Conservation (phyloP, 2,113 vertebrate genomes). For the Salvator merianae region DNA sequence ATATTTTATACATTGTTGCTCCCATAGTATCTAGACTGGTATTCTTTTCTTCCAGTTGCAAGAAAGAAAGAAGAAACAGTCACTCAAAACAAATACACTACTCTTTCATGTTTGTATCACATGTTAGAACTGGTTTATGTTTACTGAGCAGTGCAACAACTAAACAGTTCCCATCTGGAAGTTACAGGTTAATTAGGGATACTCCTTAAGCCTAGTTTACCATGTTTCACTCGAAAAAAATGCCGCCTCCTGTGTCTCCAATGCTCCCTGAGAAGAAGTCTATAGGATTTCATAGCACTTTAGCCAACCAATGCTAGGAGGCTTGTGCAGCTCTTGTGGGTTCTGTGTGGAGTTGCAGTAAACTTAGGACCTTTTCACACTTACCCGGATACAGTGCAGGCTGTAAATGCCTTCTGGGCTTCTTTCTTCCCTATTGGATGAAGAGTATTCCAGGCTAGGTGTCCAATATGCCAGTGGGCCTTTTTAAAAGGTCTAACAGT, state of each 20-base stretch:
- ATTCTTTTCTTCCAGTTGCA: neutral
- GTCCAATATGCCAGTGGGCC: too few species aligned
- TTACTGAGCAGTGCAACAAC: neutral
- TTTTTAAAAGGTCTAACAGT: too few species aligned
- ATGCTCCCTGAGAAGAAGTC: neutral
- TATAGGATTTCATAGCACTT: neutral
- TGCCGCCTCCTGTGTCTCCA: neutral
- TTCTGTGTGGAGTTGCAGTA: neutral
- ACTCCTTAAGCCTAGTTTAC: neutral
- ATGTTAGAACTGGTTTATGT: neutral
- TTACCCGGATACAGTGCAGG: too few species aligned
- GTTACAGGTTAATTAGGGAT: too few species aligned
- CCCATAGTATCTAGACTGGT: neutral
- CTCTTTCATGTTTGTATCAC: neutral
- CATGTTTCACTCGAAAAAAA: neutral
- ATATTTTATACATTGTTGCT: neutral
- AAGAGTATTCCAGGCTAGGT: too few species aligned
- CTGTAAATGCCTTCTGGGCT: too few species aligned
- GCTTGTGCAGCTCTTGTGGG: neutral
- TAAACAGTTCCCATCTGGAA: neutral
- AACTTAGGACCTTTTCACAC: too few species aligned
- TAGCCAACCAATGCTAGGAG: neutral
- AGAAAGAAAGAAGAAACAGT: neutral
- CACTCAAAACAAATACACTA: neutral
- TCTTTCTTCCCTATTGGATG: too few species aligned